A percentile compares a stretch with the other conserved stretches of the same genome.
phyloP scores from a whole-genome alignment of 2,888 invertebrate genomes.

The Lepidochrysops patricia region DNA sequence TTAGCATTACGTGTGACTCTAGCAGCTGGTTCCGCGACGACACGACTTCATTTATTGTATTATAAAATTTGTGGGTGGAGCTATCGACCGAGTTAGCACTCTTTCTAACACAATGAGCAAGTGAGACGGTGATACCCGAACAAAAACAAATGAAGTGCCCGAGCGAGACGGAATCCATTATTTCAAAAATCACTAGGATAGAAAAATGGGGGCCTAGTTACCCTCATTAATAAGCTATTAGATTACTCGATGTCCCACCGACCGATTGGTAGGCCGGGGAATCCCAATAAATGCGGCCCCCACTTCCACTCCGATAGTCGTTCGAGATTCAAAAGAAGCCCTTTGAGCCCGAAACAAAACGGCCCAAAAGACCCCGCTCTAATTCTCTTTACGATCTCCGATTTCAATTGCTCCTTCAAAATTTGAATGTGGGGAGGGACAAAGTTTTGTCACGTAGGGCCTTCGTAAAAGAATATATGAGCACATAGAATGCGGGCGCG shows the following conservation, averaged over 20 bases:
- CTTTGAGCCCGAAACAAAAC: constrained; percentile 70
- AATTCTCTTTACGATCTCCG: constrained; percentile 75
- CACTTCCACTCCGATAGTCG: constrained; percentile 69
- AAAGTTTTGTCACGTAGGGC: constrained; percentile 73
- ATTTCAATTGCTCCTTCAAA: constrained; percentile 75
- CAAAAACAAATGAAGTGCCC: constrained; percentile 44
- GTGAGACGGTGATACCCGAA: constrained; percentile 56
- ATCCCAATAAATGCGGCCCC: constrained; percentile 70
- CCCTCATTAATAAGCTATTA: constrained; percentile 74
- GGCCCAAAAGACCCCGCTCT: constrained; percentile 69
- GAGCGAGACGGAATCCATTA: constrained; percentile 53
- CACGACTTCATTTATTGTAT: constrained; percentile 64
- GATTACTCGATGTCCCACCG: constrained; percentile 66
- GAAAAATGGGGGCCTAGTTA: constrained; percentile 68
- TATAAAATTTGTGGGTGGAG: constrained; percentile 70
- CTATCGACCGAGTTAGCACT: constrained; percentile 42
- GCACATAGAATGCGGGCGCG: constrained; percentile 68
- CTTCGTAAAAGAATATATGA: constrained; percentile 50
- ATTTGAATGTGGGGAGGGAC: constrained; percentile 74
- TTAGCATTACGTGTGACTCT: constrained; percentile 61
- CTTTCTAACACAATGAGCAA: constrained; percentile 60
- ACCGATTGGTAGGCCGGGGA: constrained; percentile 71
- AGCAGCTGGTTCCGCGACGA: constrained; percentile 50
- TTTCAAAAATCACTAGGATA: constrained; percentile 64
- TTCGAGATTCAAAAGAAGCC: constrained; percentile 73